Evolutionary conservation across 2,888 invertebrate genomes (phyloP), one percentile per base, ranked within the genome.

Genomic region (Graphium colonna): DNA sequence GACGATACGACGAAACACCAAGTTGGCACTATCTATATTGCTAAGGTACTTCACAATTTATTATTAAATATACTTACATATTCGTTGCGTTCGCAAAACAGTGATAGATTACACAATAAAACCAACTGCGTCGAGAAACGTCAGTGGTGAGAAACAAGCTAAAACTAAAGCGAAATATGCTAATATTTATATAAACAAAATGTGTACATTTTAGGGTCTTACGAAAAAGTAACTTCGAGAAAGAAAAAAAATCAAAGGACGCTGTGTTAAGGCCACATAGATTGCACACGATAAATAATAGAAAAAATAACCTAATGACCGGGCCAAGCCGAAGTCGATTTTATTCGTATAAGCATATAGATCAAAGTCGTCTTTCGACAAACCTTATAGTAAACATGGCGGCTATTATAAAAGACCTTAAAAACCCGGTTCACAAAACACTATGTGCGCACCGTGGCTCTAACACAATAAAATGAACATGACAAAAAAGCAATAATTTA

Each of bases 401-500:
- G 21, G 5, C 5, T 21, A 21, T 21, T 21, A 21, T 21, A 3
- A 3, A 21, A 21, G 21, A 21, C 5, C 21, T 21, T 43, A 26
- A 28, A 44, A 28, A 15, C 26, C 5, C 4, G 8, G 12, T 10
- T 13, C 9, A 43, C 26, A 26, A 7, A 12, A 28, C 31, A 31
- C 31, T 31, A 43, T 12, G 17, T 18, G 16, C 10, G 33, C 10
- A 10, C 17, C 31, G 17, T 36, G 33, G 16, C 12, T 31, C 17
- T n/a, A 18, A 8, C 5, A 21, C 21, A 21, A 21, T 21, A 3
- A 47, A 18, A 21, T 9, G 17, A 36, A 7, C 0, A 28, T 39
- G 2, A 39, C 64, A 65, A 68, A 67, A 73, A 64, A 67, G 65
- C 71, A 77, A 79, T 78, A 79, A 80, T 79, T 79, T 75, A 81